Evolutionary conservation across 1,140 invertebrate species (phyloP).

Genomic region (Zaprionus taronus): DNA sequence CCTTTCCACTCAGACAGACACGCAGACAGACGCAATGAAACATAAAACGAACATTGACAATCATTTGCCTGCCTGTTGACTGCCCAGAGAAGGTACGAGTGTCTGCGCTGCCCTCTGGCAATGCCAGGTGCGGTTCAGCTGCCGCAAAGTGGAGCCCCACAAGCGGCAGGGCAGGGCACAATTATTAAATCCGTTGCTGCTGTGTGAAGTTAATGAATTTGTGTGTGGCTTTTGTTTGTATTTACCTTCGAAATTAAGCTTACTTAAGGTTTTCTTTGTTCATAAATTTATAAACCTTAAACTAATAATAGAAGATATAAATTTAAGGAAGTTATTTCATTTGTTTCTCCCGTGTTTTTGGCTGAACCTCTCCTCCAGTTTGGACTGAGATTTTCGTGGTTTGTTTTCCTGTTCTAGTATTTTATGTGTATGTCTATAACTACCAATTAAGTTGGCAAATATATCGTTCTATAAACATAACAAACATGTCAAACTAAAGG

Average conservation of each 20-base stretch:
- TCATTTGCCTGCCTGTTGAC: conserved; percentile 35
- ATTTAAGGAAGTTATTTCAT: too few species aligned
- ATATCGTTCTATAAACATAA: conserved; percentile 65
- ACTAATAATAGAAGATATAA: too few species aligned
- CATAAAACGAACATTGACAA: conserved; percentile 58
- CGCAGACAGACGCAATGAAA: conserved; percentile 30
- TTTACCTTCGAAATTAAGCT: not conserved
- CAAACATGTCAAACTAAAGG: conserved; percentile 43
- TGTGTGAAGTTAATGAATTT: not conserved
- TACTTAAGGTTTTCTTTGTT: not conserved
- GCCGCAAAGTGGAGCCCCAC: not conserved
- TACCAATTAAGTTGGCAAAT: conserved; percentile 78
- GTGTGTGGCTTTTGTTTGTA: not conserved
- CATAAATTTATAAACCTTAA: too few species aligned
- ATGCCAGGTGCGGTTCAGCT: conserved; percentile 27
- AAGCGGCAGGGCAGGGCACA: not conserved
- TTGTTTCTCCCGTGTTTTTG: too few species aligned
- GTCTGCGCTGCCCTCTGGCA: not conserved
- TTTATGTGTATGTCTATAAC: conserved; percentile 68
- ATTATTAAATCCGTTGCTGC: not conserved
- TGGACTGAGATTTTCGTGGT: not conserved
- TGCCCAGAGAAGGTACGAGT: not conserved
- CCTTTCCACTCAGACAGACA: not conserved
- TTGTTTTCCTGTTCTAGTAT: conserved; percentile 37
- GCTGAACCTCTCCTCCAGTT: conserved; percentile 18